Base-by-base conservation (phyloP, 2,797 vertebrate genomes). In the Sebastes nivosus region DNA sequence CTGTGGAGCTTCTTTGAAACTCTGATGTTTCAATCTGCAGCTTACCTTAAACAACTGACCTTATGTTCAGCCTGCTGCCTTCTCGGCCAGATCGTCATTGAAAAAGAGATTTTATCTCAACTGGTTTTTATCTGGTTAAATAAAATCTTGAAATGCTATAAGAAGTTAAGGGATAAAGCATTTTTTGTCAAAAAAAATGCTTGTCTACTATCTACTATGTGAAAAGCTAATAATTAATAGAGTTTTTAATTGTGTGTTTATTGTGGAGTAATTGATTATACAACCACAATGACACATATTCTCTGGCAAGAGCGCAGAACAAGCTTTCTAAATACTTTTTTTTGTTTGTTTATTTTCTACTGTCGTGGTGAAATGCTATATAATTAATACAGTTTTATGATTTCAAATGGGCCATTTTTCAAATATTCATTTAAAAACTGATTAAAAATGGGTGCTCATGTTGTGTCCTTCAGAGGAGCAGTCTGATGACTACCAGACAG, bases 401-500 rank as follows among this genome's bases (percentile, higher is more conserved):
- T 34, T 64, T 57, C 6, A 71, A 27, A 13, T 30, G 1, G 30
- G 13, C 29, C 6, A 55, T 50, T 80, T 52, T 29, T 14, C 9
- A 60, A 13, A 42, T 68, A 24, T 22, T 24, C 1, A 14, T n/a
- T 11, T 6, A 16, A 29, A 57, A n/a, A 25, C 5, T 24, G 6
- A 24, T 4, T 2, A n/a, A 18, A 36, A 36, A 36, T 18, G 2
- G 1, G 32, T 42, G 8, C 13, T 52, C 22, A 24, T 50, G 18
- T 66, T 30, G n/a, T 83, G 2, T 32, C 4, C n/a, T 73, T 20
- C 57, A 98, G 98, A 97, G 60, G 97, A 98, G 32, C 96, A 95
- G 2, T 94, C 94, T 8, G 94, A 95, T 60, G 98, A 99, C 82
- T 98, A 97, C 91, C 97, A 98, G 95, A 99, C 98, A 0, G 97